These are phyloP conservation scores for Byasa hedistus DNA, from an alignment of 2,888 invertebrate genomes.

Conservation along the genomic window DNA sequence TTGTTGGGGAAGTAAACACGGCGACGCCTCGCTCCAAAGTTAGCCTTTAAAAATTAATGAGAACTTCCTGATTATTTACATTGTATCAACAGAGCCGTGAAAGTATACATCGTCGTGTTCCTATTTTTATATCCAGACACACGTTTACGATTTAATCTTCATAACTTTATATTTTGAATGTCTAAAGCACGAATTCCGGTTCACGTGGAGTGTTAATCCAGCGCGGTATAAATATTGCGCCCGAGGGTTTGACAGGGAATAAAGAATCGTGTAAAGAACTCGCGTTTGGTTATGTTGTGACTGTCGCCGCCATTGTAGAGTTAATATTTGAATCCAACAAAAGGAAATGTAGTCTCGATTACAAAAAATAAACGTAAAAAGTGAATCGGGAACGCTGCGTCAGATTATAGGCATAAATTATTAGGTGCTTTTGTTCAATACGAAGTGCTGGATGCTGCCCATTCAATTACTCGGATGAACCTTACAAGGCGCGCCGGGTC, in stretches of 20 bases:
- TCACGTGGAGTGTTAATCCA: constrained; percentile 50
- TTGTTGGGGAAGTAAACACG: constrained; percentile 71
- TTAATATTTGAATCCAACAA: constrained; percentile 70
- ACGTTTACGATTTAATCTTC: constrained; percentile 53
- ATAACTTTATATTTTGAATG: constrained; percentile 44
- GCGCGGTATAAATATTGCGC: constrained; percentile 50
- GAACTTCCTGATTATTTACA: constrained; percentile 68
- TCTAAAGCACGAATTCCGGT: constrained; percentile 44
- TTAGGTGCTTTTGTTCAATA: constrained; percentile 77
- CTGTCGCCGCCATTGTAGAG: constrained; percentile 62
- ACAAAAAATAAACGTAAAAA: constrained; percentile 62
- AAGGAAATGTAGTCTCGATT: constrained; percentile 60
- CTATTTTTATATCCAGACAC: constrained; percentile 50
- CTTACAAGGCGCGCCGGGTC: constrained; percentile 75
- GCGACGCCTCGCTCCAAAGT: constrained; percentile 64
- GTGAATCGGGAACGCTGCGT: constrained; percentile 58
- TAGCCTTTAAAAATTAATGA: constrained; percentile 78
- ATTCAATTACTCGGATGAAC: constrained; percentile 74
- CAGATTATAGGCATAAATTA: constrained; percentile 80
- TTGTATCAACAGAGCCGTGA: constrained; percentile 45
- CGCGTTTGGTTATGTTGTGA: constrained; percentile 69
- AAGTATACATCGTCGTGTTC: constrained; percentile 49
- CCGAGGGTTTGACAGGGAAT: constrained; percentile 53
- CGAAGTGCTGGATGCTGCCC: constrained; percentile 65
- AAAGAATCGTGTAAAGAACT: constrained; percentile 59